Percentiles rank a stretch among this genome's conserved stretches.
These are phyloP conservation scores for Dendrocopos noguchii DNA, from an alignment of 2,113 vertebrate species.

Conservation along the genomic window DNA sequence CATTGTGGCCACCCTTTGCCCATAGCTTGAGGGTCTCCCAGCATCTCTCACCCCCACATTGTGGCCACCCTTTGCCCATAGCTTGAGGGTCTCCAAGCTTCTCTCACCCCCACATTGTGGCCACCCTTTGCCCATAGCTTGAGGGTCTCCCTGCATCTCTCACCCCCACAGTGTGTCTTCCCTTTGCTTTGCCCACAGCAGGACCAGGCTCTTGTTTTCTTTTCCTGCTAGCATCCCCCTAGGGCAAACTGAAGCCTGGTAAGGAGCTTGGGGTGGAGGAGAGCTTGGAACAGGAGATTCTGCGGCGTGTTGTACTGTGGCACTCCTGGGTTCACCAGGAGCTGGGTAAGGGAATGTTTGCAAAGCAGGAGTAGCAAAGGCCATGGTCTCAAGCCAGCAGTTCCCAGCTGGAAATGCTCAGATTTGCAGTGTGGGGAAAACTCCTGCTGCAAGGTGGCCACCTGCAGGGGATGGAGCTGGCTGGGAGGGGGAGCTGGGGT, in stretches of 20 bases:
- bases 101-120: too few species aligned
- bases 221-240: not conserved
- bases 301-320: fast-evolving
- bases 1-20: too few species aligned
- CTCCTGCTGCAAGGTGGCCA: not conserved
- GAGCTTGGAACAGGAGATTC: not conserved
- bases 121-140: too few species aligned
- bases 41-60: too few species aligned
- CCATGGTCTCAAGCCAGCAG: fast-evolving
- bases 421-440: not conserved
- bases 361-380: not conserved
- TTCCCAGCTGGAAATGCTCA: fast-evolving
- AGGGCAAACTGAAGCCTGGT: not conserved
- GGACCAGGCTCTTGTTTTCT: not conserved
- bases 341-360: not conserved
- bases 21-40: too few species aligned
- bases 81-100: too few species aligned
- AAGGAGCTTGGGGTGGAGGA: not conserved
- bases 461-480: not conserved
- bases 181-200: not conserved
- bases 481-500: not conserved
- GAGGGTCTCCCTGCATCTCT: not conserved
- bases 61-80: too few species aligned
- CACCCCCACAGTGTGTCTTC: fast-evolving
- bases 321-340: not conserved